Base-by-base conservation (phyloP, 2,797 vertebrate species). In the Tiaroga cobitis region DNA sequence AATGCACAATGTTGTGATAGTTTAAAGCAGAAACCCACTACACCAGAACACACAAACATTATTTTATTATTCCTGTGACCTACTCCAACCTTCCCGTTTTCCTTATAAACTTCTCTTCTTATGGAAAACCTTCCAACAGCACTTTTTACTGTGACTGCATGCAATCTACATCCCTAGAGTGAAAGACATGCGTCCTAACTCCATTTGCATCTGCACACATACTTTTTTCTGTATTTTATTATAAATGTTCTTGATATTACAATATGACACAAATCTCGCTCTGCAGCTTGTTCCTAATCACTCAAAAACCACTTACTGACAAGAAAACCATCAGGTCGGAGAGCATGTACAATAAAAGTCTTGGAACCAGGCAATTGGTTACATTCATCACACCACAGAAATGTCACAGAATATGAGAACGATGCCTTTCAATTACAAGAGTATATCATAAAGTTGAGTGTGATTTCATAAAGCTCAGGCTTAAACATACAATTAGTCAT, bases 401-500 rank as follows among this genome's bases (percentile, higher is more conserved):
- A 76, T 54, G 41, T 68, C 43, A 29, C 73, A 8, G 16, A 43
- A 67, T 49, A 11, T 11, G 19, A 61, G 26, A 79, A 56, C 2
- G 54, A 43, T 34, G 29, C 24, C 29, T 37, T 65, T 75, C 21
- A 75, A 75, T 63, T 65, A 61, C 2, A 2, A 26, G 4, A 51
- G 67, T n/a, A 16, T 3, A 16, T 69, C 72, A 39, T 61, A 65
- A 63, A 61, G 39, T 46, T 46, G 37, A 49, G 19, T 13, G 24
- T 41, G 24, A 49, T 37, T 26, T 63, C 34, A 24, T 67, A 68
- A 80, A 80, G 39, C 63, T 29, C 59, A 59, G 72, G 49, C 67
- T 70, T 76, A 84, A 89, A 80, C 80, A 87, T 82, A 78, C 32
- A 21, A 85, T 82, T 75, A 69, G 72, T 86, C 51, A 69, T 59